Evolutionary conservation across 1,140 invertebrate genomes (phyloP).

Genomic region (Drosophila oshimai): DNA sequence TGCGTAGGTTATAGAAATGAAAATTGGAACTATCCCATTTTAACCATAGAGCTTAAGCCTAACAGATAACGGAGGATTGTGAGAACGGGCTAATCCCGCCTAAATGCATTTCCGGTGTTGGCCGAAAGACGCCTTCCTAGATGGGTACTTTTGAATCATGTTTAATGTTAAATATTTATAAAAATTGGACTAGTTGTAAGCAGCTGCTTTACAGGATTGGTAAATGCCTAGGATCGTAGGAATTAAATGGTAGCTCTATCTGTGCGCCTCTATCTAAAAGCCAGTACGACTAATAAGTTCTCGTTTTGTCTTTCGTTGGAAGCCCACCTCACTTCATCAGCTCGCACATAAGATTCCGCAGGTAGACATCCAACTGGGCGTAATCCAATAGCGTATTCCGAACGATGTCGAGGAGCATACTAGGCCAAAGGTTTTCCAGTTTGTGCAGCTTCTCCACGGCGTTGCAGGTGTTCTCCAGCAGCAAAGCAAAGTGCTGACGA

Average conservation of each 20-base stretch:
- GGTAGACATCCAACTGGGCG: constrained; percentile 89
- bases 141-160: constrained; percentile 54
- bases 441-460: constrained; percentile 89
- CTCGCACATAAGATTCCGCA: constrained; percentile 85
- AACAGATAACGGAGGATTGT: not conserved
- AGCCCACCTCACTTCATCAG: constrained; percentile 64
- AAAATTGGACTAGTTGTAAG: constrained; percentile 74
- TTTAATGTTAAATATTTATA: constrained; percentile 80
- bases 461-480: constrained; percentile 88
- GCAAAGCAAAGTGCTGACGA: constrained; percentile 86
- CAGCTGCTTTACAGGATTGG: constrained; percentile 63
- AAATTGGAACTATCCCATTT: not conserved
- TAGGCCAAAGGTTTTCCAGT: constrained; percentile 89
- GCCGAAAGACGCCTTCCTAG: constrained; percentile 2
- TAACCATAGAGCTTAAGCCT: not conserved
- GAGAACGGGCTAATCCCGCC: constrained; percentile 1
- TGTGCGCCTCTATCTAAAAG: constrained; percentile 57
- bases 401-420: constrained; percentile 89
- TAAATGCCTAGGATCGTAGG: constrained; percentile 70
- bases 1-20: not conserved
- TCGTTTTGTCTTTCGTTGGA: not conserved
- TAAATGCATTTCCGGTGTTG: constrained; percentile 17
- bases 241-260: constrained; percentile 48
- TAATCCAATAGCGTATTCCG: constrained; percentile 90
- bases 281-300: constrained; percentile 44